A percentile compares a stretch with the other conserved stretches of the same genome.
phyloP scores from a whole-genome alignment of 2,113 vertebrate genomes.

The Butorides virescens region DNA sequence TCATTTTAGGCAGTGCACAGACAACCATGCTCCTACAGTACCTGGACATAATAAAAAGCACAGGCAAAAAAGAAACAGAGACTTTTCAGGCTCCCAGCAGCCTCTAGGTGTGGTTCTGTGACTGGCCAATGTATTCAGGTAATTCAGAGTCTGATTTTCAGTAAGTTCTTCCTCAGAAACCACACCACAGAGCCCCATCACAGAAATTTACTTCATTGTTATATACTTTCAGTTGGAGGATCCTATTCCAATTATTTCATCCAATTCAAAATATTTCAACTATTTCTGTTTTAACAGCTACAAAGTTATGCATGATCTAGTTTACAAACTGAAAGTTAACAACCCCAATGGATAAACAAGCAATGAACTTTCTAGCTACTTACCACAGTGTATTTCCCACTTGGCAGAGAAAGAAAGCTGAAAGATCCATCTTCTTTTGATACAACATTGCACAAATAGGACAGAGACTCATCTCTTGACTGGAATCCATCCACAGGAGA shows the following conservation, averaged over 20 bases:
- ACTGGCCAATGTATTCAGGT: neutral
- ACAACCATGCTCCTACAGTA: neutral
- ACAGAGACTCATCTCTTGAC: slow-evolving; percentile 76
- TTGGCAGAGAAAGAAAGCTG: slow-evolving; percentile 88
- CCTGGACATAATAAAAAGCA: neutral
- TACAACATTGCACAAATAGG: slow-evolving; percentile 86
- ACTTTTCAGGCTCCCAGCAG: neutral
- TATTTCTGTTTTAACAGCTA: neutral
- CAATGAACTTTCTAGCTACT: neutral
- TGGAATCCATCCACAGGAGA: slow-evolving; percentile 87
- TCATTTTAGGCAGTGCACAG: neutral
- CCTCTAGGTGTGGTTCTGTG: neutral
- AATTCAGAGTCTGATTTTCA: neutral
- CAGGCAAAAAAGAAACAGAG: neutral
- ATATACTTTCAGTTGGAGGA: neutral
- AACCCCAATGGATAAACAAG: neutral
- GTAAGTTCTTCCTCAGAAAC: neutral
- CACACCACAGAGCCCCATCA: neutral
- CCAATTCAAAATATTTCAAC: neutral
- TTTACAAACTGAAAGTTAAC: neutral
- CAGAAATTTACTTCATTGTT: neutral
- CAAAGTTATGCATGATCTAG: neutral
- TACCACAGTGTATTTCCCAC: slow-evolving; percentile 93
- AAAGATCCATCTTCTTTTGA: slow-evolving; percentile 92
- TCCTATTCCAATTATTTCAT: neutral